Evolutionary conservation across 53 echinoderm and acorn worm genomes (phyloP), one percentile per base, ranked within the genome.

Genomic region (Luidia sarsii): DNA sequence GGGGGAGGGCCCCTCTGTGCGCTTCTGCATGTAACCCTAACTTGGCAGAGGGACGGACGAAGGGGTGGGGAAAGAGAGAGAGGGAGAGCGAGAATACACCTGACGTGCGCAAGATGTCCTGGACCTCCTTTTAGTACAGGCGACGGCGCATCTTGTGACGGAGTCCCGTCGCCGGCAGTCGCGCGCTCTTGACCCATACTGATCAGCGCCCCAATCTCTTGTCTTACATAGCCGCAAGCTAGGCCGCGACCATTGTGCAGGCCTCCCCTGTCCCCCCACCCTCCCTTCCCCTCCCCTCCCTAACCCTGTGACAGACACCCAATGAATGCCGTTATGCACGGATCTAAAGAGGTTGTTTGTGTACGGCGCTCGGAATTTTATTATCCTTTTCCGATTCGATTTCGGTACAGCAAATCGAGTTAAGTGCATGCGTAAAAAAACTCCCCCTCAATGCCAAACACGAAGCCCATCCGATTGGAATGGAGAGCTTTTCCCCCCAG

Each of bases 351-450:
- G 77, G 43, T 77, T 77, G 77, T 77, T 77, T 77, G 77, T 77
- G 77, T 77, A 46, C 60, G 8, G 13, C 4, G 61, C 41, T 37
- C 20, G 45, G 48, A 61, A 77, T 77, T 77, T 60, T 77, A 77
- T 77, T 77, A 77, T 77, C 77, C 84, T 10, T 53, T 72, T 84
- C 84, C 64, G 73, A 71, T 84, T 84, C 38, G 73, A 84, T 84
- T 84, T 84, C 65, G 52, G 52, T 64, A 64, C 64, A 64, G 84
- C 64, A 84, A 84, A 84, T 84, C 45, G 84, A 77, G 77, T 77
- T 77, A 77, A 77, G 77, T 77, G 77, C 77, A 48, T 2, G 48
- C 61, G 77, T 77, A 60, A 77, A 77, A 74, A 77, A 77, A 59
- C 45, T 61, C 60, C 45, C 46, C 60, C 77, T 48, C 77, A 61